A percentile compares a stretch with the other conserved stretches of the same genome.
Conservation (phyloP, 1,140 invertebrate genomes). For the Drosophila virilis region DNA sequence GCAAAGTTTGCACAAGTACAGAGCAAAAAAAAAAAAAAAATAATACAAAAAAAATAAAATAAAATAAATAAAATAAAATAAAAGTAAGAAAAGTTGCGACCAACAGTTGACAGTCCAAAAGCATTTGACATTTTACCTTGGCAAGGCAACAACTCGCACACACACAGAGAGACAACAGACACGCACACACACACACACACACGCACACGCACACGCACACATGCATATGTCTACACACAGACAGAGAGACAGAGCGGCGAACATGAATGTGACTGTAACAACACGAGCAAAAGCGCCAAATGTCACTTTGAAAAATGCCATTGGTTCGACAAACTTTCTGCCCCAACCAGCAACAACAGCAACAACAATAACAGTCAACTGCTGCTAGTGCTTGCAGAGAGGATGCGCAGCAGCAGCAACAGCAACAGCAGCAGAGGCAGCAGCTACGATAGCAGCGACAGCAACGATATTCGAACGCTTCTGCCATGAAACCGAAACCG, state of each 20-base stretch:
- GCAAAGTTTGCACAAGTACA: constrained; percentile 37
- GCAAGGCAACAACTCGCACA: constrained; percentile 51
- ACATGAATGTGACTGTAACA: constrained; percentile 57
- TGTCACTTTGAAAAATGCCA: constrained; percentile 84
- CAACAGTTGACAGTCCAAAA: constrained; percentile 83
- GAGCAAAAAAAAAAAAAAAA: constrained; percentile 4
- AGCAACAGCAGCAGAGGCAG: constrained; percentile 24
- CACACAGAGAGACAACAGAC: constrained; percentile 17
- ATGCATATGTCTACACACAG: constrained; percentile 15
- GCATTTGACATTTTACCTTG: constrained; percentile 84
- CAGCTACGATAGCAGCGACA: constrained; percentile 22
- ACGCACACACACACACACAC: constrained; percentile 26
- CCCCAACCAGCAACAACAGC: constrained; percentile 42
- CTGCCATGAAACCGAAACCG: constrained; percentile 45
- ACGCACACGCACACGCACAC: constrained; percentile 24
- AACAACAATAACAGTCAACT: constrained; percentile 17
- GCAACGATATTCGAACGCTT: constrained; percentile 30
- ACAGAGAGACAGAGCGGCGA: constrained; percentile 44
- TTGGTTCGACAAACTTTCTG: constrained; percentile 76
- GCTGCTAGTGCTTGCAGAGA: constrained; percentile 17
- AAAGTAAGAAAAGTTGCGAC: constrained; percentile 63
- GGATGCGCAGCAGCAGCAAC: constrained; percentile 56
- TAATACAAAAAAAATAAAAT: constrained; percentile 18
- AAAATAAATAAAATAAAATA: constrained; percentile 25
- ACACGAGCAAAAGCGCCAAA: constrained; percentile 79